Evolutionary conservation across 2,888 invertebrate genomes (phyloP).

Genomic region (Philereme transversata): DNA sequence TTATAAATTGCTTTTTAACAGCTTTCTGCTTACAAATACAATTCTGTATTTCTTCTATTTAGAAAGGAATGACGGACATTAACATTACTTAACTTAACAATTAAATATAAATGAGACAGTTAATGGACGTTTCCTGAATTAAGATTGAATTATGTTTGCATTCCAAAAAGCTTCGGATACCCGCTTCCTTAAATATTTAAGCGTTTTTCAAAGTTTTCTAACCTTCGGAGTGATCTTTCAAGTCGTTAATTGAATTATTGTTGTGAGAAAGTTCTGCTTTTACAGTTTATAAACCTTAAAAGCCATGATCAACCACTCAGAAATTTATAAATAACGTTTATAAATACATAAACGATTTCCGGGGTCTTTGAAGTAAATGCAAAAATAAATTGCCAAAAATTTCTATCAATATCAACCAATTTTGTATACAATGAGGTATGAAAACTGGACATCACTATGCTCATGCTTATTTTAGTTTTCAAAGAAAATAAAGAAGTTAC

Average conservation of each 20-base stretch:
- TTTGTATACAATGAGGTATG: too few species aligned
- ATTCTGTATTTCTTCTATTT: conserved; percentile 17
- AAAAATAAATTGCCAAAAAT: too few species aligned
- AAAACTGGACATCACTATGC: too few species aligned
- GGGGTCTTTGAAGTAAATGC: conserved; percentile 2
- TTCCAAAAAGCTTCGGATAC: conserved; percentile 11
- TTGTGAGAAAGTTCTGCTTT: conserved; percentile 8
- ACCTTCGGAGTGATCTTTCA: conserved; percentile 19
- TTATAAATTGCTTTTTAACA: conserved; percentile 31
- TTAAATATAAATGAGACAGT: conserved; percentile 23
- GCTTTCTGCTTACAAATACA: conserved; percentile 9
- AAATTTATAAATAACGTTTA: conserved; percentile 1
- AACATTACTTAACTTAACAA: conserved; percentile 25
- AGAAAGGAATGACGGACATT: conserved; percentile 23
- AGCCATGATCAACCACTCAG: conserved; percentile 8
- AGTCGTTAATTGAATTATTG: conserved; percentile 24
- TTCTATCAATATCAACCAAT: too few species aligned
- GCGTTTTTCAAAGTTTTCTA: conserved; percentile 18
- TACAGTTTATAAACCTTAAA: not conserved
- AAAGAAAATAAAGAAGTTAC: too few species aligned
- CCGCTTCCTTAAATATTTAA: conserved; percentile 20
- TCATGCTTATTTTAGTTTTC: too few species aligned
- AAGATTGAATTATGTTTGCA: conserved; percentile 20
- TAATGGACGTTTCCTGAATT: conserved; percentile 20
- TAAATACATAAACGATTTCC: not conserved